Percentiles rank a stretch among this genome's conserved stretches.
Evolutionary conservation across 2,113 vertebrate genomes (phyloP).

Genomic region (Alexandromys fortis): DNA sequence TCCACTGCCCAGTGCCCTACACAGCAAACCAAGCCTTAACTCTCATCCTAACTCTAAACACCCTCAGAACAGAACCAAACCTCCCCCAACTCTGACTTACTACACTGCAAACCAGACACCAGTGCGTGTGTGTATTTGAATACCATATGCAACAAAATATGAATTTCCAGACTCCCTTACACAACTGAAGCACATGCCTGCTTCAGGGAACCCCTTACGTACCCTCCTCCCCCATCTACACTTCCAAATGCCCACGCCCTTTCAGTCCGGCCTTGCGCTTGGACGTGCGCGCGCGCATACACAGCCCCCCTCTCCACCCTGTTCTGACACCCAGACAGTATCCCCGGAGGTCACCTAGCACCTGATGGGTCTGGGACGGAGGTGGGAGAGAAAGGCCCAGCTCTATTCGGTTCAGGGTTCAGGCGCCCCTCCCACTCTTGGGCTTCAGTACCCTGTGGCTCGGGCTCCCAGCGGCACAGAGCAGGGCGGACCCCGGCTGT

Average conservation of each 20-base stretch:
- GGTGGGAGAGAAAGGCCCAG: not conserved
- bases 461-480: not conserved
- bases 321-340: not conserved
- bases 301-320: not conserved
- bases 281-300: not conserved
- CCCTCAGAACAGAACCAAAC: not conserved
- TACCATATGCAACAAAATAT: not conserved
- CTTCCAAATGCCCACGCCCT: constrained; percentile 19
- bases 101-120: not conserved
- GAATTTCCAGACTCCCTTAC: not conserved
- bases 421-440: not conserved
- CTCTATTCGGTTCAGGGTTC: not conserved
- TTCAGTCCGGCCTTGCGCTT: not conserved
- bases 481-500: not conserved
- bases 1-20: not conserved
- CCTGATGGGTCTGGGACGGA: constrained; percentile 13
- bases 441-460: not conserved
- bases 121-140: not conserved
- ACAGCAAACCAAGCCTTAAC: not conserved
- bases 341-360: not conserved
- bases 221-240: not conserved
- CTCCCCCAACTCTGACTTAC: not conserved
- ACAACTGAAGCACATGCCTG: not conserved
- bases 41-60: not conserved
- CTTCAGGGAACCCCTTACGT: not conserved